A percentile compares a stretch with the other conserved stretches of the same genome.
These are phyloP conservation scores for Benthosema pterotum DNA, from an alignment of 2,797 vertebrate genomes.

Conservation along the genomic window DNA sequence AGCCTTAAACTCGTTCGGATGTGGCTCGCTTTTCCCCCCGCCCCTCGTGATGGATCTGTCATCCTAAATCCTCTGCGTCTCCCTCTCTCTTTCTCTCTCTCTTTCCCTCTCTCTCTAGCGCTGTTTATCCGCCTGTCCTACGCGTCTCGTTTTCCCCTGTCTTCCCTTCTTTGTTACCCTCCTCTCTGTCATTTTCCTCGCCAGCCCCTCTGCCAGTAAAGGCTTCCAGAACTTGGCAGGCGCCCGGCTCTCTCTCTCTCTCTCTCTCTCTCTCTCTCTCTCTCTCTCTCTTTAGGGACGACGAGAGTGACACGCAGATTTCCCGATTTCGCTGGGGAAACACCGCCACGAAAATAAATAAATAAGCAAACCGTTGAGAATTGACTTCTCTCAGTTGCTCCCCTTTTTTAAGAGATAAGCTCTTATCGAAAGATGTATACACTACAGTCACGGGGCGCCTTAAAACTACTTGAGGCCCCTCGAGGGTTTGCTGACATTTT, in stretches of 20 bases:
- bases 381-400: constrained; percentile 44
- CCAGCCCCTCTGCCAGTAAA: neutral
- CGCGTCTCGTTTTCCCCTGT: neutral
- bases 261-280: neutral
- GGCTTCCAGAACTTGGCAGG: constrained; percentile 7
- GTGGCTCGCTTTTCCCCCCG: constrained; percentile 8
- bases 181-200: constrained; percentile 12
- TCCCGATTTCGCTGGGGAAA: constrained; percentile 29
- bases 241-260: neutral
- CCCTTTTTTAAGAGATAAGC: constrained; percentile 31
- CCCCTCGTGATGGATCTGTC: constrained; percentile 40
- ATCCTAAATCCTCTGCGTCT: constrained; percentile 31
- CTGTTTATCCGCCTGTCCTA: constrained; percentile 3
- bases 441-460: neutral
- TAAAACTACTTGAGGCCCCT: no score
- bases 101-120: neutral
- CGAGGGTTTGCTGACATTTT: no score
- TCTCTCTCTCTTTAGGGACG: constrained; percentile 10
- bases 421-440: constrained; percentile 16
- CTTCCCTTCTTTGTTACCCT: neutral
- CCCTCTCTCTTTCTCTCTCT: no score
- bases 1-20: constrained; percentile 43
- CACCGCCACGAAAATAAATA: neutral
- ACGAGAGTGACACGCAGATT: constrained; percentile 19
- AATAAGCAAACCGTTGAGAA: constrained; percentile 39